Evolutionary conservation across 2,797 vertebrate genomes (phyloP).

Genomic region (Sebastes iracundus): DNA sequence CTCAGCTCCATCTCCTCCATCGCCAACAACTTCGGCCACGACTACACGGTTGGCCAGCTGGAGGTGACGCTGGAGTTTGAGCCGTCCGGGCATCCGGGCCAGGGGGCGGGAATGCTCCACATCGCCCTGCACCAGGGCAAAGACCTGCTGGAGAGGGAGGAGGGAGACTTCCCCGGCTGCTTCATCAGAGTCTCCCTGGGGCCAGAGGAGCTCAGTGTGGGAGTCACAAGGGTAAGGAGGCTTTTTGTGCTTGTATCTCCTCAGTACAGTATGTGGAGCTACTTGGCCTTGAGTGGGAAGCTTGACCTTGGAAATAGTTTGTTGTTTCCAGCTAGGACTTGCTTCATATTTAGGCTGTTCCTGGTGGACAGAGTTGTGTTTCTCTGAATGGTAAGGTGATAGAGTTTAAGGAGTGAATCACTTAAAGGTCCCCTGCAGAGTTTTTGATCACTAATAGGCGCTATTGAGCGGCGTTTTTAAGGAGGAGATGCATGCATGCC

Average conservation of each 20-base stretch:
- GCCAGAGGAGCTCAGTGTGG: conserved; percentile 91
- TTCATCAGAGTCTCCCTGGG: conserved; percentile 93
- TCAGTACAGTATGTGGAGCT: background rate
- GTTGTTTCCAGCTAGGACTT: too few relatives aligned
- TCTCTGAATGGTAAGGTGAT: background rate
- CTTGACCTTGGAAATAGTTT: background rate
- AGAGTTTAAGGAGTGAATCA: background rate
- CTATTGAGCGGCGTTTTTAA: background rate
- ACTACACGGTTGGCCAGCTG: conserved; percentile 94
- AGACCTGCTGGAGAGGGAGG: conserved; percentile 95
- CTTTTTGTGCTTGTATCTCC: background rate
- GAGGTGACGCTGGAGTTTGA: conserved; percentile 93
- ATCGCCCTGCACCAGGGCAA: conserved; percentile 95
- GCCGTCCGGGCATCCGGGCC: conserved; percentile 61
- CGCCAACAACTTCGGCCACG: conserved; percentile 95
- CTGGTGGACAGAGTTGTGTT: background rate
- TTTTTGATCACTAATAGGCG: too few relatives aligned
- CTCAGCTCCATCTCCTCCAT: conserved; percentile 96
- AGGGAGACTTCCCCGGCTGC: conserved; percentile 92
- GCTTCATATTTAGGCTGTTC: too few relatives aligned
- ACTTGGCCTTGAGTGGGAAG: background rate
- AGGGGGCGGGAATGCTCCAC: conserved; percentile 76
- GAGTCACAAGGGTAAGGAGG: conserved; percentile 89
- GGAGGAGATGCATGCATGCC: too few relatives aligned
- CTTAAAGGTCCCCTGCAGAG: too few relatives aligned